Evolutionary conservation across 2,888 invertebrate genomes (phyloP).

Genomic region (Punctoribates punctum): DNA sequence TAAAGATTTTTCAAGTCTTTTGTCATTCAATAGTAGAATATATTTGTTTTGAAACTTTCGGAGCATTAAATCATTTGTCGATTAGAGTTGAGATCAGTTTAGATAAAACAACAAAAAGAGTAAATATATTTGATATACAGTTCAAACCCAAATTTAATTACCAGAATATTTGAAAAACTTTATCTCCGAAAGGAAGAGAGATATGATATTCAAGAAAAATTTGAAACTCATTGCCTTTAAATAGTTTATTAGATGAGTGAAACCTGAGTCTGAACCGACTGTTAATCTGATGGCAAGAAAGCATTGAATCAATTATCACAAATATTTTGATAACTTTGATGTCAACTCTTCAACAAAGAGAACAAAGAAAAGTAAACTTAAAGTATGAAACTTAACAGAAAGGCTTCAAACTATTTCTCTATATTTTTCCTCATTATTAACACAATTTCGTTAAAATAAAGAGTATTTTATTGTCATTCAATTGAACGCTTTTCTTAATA

Average conservation of each 20-base stretch:
- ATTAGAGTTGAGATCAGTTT: background rate
- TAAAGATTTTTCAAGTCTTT: too few species aligned
- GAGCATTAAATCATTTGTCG: background rate
- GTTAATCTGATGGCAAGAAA: constrained; percentile 12
- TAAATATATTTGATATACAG: background rate
- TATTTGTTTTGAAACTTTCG: background rate
- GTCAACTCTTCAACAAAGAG: constrained; percentile 1
- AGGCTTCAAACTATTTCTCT: too few species aligned
- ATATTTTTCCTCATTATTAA: too few species aligned
- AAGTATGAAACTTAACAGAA: too few species aligned
- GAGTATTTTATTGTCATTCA: background rate
- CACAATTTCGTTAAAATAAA: too few species aligned
- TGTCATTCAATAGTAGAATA: background rate
- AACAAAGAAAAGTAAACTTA: background rate
- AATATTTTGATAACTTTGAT: background rate
- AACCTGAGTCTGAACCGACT: background rate
- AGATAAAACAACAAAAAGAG: constrained; percentile 19
- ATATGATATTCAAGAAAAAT: constrained; percentile 11
- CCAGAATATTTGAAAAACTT: background rate
- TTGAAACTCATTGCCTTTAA: constrained; percentile 18
- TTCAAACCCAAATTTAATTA: background rate
- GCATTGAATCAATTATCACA: background rate
- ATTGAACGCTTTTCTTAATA: background rate
- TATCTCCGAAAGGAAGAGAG: constrained; percentile 28
- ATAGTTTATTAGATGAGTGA: constrained; percentile 1